These are phyloP conservation scores for Chorisops tibialis DNA, from an alignment of 2,888 invertebrate genomes.

Conservation along the genomic window DNA sequence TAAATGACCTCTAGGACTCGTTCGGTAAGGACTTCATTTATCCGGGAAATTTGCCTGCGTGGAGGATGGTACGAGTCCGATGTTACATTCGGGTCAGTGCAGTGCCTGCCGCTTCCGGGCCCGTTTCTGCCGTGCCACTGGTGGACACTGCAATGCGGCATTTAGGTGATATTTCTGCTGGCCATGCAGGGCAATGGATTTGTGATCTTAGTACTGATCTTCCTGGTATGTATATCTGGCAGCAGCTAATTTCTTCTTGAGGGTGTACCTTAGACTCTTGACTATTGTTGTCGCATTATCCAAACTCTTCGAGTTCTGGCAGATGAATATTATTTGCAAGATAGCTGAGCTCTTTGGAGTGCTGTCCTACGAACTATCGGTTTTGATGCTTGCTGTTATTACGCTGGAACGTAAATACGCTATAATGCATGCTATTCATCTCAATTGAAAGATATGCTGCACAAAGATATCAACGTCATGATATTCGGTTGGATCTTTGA, in stretches of 20 bases:
- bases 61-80: too few relatives aligned
- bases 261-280: conserved; percentile 86
- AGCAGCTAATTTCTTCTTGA: conserved; percentile 97
- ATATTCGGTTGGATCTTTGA: conserved; percentile 89
- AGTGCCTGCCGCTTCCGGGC: conserved; percentile 85
- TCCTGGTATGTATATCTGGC: conserved; percentile 94
- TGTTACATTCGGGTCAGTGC: too few relatives aligned
- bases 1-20: too few relatives aligned
- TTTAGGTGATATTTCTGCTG: conserved; percentile 94
- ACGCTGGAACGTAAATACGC: conserved; percentile 94
- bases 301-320: conserved; percentile 97
- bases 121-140: conserved; percentile 92
- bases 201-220: conserved; percentile 89
- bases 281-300: conserved; percentile 96
- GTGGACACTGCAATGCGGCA: too few relatives aligned
- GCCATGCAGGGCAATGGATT: conserved; percentile 95
- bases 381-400: conserved; percentile 93
- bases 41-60: too few relatives aligned
- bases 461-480: conserved; percentile 91
- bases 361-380: conserved; percentile 88
- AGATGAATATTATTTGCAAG: conserved; percentile 90
- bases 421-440: conserved; percentile 95
- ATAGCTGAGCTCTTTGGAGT: conserved; percentile 94
- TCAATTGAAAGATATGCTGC: conserved; percentile 88
- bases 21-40: too few relatives aligned